A percentile compares a stretch with the other conserved stretches of the same genome.
Evolutionary conservation across 92 coral and sea anemone species (phyloP).

Genomic region (Phenganax marumi): DNA sequence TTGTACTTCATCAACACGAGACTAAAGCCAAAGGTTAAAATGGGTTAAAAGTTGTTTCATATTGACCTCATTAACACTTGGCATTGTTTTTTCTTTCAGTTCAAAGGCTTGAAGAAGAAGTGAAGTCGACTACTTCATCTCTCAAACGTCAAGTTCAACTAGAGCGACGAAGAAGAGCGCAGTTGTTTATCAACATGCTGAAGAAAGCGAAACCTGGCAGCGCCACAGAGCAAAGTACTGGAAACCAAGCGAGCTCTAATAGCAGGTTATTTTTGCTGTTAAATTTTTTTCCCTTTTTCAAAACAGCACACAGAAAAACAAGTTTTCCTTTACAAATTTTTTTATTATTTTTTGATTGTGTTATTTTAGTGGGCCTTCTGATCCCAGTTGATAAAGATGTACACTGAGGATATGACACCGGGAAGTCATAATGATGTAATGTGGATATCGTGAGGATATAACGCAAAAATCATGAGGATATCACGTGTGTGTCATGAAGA

Average conservation of each 20-base stretch:
- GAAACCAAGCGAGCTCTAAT: slow-evolving; percentile 22
- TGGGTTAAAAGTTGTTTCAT: not conserved
- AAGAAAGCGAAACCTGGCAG: slow-evolving; percentile 66
- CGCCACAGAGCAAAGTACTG: slow-evolving; percentile 5
- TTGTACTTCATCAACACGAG: no score
- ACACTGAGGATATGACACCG: no score
- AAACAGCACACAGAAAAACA: not conserved
- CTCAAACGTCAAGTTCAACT: slow-evolving; percentile 72
- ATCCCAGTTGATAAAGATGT: no score
- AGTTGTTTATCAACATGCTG: slow-evolving; percentile 93
- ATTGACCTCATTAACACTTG: not conserved
- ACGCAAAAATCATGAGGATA: no score
- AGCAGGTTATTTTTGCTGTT: slow-evolving; percentile 43
- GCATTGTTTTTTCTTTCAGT: not conserved
- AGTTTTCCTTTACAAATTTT: not conserved
- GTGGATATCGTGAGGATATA: no score
- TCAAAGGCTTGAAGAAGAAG: slow-evolving; percentile 43
- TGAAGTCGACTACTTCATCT: slow-evolving; percentile 37
- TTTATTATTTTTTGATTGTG: no score
- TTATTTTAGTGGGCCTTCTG: no score
- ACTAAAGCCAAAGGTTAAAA: not conserved
- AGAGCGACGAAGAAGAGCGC: slow-evolving; percentile 88
- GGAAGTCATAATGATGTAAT: no score
- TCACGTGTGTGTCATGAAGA: no score
- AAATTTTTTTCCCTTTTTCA: slow-evolving; percentile 33